Percentiles rank a stretch among this genome's conserved stretches.
These are phyloP conservation scores for Pygoscelis adeliae DNA, from an alignment of 2,113 vertebrate species.

Conservation along the genomic window DNA sequence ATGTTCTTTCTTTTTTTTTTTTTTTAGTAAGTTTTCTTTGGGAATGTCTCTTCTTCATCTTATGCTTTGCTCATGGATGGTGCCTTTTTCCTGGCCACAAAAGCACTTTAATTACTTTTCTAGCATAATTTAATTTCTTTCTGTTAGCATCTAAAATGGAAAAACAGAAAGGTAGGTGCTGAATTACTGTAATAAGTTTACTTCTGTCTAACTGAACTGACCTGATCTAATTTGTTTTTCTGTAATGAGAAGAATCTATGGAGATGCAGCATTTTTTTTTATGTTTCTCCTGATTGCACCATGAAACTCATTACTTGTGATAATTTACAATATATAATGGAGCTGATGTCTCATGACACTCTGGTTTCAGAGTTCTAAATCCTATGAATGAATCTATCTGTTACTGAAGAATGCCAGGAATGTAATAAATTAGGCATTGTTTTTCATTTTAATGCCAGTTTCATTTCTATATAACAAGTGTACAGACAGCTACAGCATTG, in stretches of 20 bases:
- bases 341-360: slow-evolving; percentile 8
- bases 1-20: not conserved
- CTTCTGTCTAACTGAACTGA: not conserved
- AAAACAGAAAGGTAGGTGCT: not conserved
- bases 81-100: not conserved
- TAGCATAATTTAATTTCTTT: not conserved
- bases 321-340: slow-evolving; percentile 37
- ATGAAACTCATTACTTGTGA: not conserved
- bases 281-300: not conserved
- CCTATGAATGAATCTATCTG: slow-evolving; percentile 49
- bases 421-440: slow-evolving; percentile 22
- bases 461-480: not conserved
- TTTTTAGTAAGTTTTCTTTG: not conserved
- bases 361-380: not conserved
- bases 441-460: slow-evolving; percentile 17
- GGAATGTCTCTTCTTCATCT: not conserved
- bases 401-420: slow-evolving; percentile 24
- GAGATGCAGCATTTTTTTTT: not conserved
- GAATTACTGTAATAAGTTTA: not conserved
- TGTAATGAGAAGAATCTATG: not conserved
- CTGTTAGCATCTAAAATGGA: not conserved
- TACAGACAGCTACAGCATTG: not conserved
- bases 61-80: not conserved
- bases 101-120: not conserved
- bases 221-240: not conserved